These are phyloP conservation scores for Balaenoptera acutorostrata DNA, from an alignment of 2,113 vertebrate genomes.

Conservation along the genomic window DNA sequence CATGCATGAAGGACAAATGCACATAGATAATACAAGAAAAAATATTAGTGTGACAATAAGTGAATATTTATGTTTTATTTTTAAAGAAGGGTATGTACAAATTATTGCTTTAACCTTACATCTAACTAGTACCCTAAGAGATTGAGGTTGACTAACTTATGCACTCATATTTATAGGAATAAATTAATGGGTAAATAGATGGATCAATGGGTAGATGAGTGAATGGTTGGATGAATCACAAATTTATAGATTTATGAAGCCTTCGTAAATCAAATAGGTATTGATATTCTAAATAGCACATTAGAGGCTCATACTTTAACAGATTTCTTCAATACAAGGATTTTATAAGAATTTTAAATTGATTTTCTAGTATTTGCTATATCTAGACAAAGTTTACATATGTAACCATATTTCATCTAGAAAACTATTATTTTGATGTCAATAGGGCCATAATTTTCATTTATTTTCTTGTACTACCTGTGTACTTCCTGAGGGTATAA, in stretches of 20 bases:
- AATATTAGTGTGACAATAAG: background rate
- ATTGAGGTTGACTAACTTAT: background rate
- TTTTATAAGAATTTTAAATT: background rate
- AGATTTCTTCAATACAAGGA: background rate
- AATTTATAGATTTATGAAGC: background rate
- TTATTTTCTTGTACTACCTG: background rate
- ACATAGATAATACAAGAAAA: background rate
- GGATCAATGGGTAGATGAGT: background rate
- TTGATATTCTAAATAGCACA: background rate
- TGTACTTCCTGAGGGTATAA: constrained; percentile 16
- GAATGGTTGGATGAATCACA: background rate
- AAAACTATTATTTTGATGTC: constrained; percentile 9
- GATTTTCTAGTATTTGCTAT: background rate
- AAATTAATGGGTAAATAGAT: background rate
- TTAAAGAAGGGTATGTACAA: background rate
- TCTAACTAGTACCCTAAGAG: background rate
- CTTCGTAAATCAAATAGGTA: background rate
- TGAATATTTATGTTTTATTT: background rate
- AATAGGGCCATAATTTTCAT: constrained; percentile 5
- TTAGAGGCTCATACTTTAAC: background rate
- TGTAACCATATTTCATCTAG: background rate
- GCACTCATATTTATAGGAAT: background rate
- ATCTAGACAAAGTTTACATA: background rate
- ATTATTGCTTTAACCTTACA: background rate
- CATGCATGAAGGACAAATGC: background rate